phyloP scores from a whole-genome alignment of 2,113 vertebrate genomes.

The Grammatotria lemairii region DNA sequence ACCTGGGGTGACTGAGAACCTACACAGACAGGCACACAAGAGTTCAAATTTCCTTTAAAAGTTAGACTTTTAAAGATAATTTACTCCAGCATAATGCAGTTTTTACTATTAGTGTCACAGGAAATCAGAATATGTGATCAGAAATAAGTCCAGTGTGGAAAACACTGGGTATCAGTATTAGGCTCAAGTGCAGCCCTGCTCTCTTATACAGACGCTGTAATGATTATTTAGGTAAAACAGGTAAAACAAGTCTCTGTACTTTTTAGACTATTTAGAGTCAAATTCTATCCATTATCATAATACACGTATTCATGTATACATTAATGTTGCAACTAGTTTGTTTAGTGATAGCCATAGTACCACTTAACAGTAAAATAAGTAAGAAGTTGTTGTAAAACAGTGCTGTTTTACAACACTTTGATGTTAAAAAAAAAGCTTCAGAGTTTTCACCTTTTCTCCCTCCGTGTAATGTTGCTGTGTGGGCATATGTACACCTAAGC shows the following conservation, averaged over 20 bases:
- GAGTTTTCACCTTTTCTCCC: accelerated
- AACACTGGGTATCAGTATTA: neutral
- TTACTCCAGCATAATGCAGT: neutral
- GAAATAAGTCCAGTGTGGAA: neutral
- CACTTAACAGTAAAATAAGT: neutral
- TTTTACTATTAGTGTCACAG: neutral
- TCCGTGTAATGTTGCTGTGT: neutral
- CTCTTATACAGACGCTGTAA: neutral
- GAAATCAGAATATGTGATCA: neutral
- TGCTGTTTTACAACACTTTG: accelerated
- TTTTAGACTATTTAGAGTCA: neutral
- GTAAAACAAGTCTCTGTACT: neutral
- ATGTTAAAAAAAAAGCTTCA: accelerated
- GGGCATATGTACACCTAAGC: neutral
- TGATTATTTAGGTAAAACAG: neutral
- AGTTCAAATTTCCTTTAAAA: neutral
- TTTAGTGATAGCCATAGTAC: neutral
- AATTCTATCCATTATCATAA: neutral
- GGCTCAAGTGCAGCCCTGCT: neutral
- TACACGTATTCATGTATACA: neutral
- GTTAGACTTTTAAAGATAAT: neutral
- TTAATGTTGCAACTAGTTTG: neutral
- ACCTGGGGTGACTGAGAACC: neutral
- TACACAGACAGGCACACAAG: neutral
- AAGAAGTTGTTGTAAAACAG: neutral